Evolutionary conservation across 2,888 invertebrate species (phyloP), one percentile per base, ranked within the genome.

Genomic region (Phortica magna): DNA sequence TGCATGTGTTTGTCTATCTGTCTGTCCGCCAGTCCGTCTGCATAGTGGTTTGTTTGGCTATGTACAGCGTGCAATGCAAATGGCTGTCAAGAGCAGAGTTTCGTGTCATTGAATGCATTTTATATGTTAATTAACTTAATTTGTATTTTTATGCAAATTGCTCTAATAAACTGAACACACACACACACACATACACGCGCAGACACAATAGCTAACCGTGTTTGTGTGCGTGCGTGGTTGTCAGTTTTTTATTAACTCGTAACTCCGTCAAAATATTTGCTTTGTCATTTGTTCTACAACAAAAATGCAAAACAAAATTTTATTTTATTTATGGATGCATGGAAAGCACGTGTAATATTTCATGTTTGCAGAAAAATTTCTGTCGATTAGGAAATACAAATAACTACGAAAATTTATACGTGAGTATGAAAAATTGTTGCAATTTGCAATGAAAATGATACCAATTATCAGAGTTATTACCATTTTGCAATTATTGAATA

Each of bases 81-180:
- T 31, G 48, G 70, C 55, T 53, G 70, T 71, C 53, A n/a, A 71
- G 39, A 31, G 70, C 67, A 71, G 70, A 48, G 70, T 17, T 71
- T 71, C 70, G 70, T 71, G 70, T 42, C 70, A 71, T 71, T 71
- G 70, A 71, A 71, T 53, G 70, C 70, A 71, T 71, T 71, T 68
- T 71, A 71, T 71, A 71, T 71, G 70, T 53, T 71, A 71, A 71
- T 71, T 71, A 71, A 71, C 70, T 55, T 71, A 71, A 71, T 71
- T 71, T 71, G 70, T 71, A 71, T 71, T 71, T 71, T 71, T 71
- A 71, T 71, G 70, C 70, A 55, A 71, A 71, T 71, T 71, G 31
- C 70, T 71, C 22, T 71, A 71, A 71, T 71, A 71, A 71, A 55
- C 53, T 71, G 70, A 71, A 19, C 70, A 10, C 53, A 71, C 12